Conservation (phyloP, 2,888 invertebrate species). For the Drosophila falleni region DNA sequence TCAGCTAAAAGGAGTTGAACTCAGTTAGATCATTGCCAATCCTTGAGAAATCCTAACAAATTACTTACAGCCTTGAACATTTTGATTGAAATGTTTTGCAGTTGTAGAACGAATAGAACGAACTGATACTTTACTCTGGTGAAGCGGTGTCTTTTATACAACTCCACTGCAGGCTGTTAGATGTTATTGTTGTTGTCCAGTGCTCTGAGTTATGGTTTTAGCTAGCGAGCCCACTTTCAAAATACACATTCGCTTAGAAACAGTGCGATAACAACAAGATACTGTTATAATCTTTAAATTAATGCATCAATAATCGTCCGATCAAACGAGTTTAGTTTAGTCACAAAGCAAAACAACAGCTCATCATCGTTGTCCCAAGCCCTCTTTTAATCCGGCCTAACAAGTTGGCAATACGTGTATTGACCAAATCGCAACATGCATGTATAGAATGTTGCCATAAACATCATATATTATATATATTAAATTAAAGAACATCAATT, state of each 20-base stretch:
- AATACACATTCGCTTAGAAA: conserved; percentile 35
- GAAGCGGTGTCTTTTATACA: conserved; percentile 46
- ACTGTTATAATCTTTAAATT: conserved; percentile 21
- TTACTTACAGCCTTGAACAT: conserved; percentile 72
- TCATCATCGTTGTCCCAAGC: conserved; percentile 30
- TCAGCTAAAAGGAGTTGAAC: conserved; percentile 43
- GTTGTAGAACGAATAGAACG: conserved; percentile 39
- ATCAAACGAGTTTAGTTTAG: conserved; percentile 37
- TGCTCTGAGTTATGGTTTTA: conserved; percentile 34
- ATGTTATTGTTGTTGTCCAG: conserved; percentile 11
- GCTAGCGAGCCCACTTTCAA: conserved; percentile 15
- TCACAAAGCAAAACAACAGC: conserved; percentile 30
- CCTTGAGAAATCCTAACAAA: background rate
- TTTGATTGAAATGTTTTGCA: conserved; percentile 38
- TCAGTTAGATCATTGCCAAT: background rate
- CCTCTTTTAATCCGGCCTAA: conserved; percentile 20
- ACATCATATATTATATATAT: conserved; percentile 1
- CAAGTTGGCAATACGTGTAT: conserved; percentile 23
- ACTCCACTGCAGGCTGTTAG: background rate
- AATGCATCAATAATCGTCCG: conserved; percentile 34
- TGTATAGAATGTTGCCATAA: background rate
- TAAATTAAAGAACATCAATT: background rate
- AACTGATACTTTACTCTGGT: conserved; percentile 44
- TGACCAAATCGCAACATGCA: background rate
- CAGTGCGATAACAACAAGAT: conserved; percentile 31